Evolutionary conservation across 64 coral and sea anemone genomes (phyloP), one percentile per base, ranked within the genome.

Genomic region (Astreopora myriophthalma): DNA sequence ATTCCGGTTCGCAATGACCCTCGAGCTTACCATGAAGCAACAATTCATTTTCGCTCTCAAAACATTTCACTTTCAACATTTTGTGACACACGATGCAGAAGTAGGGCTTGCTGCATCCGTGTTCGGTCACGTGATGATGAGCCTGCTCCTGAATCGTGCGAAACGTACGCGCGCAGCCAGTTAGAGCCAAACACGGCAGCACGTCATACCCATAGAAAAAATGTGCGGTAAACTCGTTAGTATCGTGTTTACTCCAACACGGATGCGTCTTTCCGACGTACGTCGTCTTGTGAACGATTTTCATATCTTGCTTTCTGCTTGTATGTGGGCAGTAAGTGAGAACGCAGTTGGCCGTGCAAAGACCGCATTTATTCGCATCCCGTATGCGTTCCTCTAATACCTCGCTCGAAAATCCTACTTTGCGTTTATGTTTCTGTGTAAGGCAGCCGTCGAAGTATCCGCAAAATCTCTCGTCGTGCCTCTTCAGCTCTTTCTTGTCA

Each of bases 81-180:
- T 87, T 93, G 17, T 94, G 94, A 60, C 95, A 97, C 8, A 97
- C 95, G 22, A 74, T 91, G 57, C 95, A 97, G 48, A 94, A 97
- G 40, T 97, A 97, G 6, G 95, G 95, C 36, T 90, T 90, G 14
- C 16, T 73, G 32, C 91, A 97, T 49, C 92, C 95, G 49, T 97
- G 95, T 44, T 94, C 87, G 26, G 91, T 97, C 79, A 97, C 91
- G 92, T 97, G 95, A 87, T 97, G 95, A 55, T 97, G 95, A 5
- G 92, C 95, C 34, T 97, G 95, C 17, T 97, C 95, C 61, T 97
- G 95, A 30, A 87, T 30, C 0, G 95, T 86, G 6, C 38, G 61
- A 48, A 97, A 97, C 1, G 87, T 92, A 22, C 58, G 73, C 46
- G 87, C 64, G 85, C 95, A 97, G 0, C 95, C 95, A 1, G 79